Evolutionary conservation across 2,888 invertebrate genomes (phyloP).

Genomic region (Nomada flava): DNA sequence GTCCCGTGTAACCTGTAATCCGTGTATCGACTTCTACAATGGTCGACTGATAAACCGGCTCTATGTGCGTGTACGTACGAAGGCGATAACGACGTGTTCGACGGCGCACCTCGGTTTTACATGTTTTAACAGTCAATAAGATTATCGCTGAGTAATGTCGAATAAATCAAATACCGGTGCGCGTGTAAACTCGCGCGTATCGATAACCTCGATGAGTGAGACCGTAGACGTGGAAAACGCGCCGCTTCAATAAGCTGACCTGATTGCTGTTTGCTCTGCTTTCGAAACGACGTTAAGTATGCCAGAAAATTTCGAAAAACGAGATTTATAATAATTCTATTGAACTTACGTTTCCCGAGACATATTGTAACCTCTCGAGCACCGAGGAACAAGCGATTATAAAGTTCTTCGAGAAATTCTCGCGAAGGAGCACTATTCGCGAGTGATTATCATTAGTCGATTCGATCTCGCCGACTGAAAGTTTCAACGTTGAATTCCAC

Average conservation of each 20-base stretch:
- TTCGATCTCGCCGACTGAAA: too few relatives aligned
- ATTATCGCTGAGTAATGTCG: slow-evolving; percentile 76
- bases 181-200: slow-evolving; percentile 62
- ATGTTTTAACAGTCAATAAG: slow-evolving; percentile 78
- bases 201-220: slow-evolving; percentile 65
- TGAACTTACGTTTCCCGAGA: too few relatives aligned
- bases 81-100: slow-evolving; percentile 49
- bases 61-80: slow-evolving; percentile 27
- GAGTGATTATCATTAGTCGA: too few relatives aligned
- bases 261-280: slow-evolving; percentile 34
- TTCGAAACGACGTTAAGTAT: slow-evolving; percentile 35
- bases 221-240: slow-evolving; percentile 32
- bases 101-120: slow-evolving; percentile 75
- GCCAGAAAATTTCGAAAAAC: neutral
- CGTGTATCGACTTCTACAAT: slow-evolving; percentile 44
- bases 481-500: neutral
- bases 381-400: too few relatives aligned
- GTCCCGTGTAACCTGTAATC: slow-evolving; percentile 27
- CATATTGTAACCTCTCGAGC: too few relatives aligned
- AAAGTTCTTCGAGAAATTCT: too few relatives aligned
- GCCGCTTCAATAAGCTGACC: slow-evolving; percentile 16
- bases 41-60: slow-evolving; percentile 44
- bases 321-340: neutral
- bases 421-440: too few relatives aligned
- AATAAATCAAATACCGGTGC: slow-evolving; percentile 78